Percentiles rank a stretch among this genome's conserved stretches.
Evolutionary conservation across 2,797 vertebrate genomes (phyloP).

Genomic region (Lophius americanus): DNA sequence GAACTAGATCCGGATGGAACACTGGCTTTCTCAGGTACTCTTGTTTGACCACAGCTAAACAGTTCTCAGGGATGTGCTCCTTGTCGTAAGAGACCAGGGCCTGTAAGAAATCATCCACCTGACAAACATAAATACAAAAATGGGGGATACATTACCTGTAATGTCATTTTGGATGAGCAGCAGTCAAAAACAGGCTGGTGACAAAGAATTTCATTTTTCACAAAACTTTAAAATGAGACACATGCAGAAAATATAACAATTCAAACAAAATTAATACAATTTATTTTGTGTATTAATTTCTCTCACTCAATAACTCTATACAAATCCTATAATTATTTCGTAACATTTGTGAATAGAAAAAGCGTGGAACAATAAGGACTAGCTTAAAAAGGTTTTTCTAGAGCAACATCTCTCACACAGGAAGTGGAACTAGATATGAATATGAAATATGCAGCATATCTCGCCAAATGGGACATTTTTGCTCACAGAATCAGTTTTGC

Average conservation of each 20-base stretch:
- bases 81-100: conserved; percentile 86
- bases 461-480: too few relatives aligned
- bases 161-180: neutral
- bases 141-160: neutral
- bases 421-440: too few relatives aligned
- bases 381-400: too few relatives aligned
- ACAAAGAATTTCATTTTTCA: neutral
- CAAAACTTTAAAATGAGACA: conserved; percentile 4
- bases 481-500: neutral
- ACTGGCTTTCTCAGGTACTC: conserved; percentile 84
- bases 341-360: too few relatives aligned
- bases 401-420: too few relatives aligned
- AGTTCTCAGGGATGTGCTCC: conserved; percentile 88
- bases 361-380: too few relatives aligned
- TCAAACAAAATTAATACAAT: too few relatives aligned
- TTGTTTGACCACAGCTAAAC: conserved; percentile 85
- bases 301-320: too few relatives aligned
- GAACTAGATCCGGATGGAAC: conserved; percentile 86
- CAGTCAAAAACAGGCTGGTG: neutral
- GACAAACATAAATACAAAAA: conserved; percentile 42
- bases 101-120: conserved; percentile 89
- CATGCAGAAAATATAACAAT: too few relatives aligned
- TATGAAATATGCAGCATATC: too few relatives aligned
- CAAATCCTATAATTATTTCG: too few relatives aligned
- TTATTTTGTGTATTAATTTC: neutral